These are phyloP conservation scores for Drosophila biarmipes DNA, from an alignment of 1,140 invertebrate species.

Conservation along the genomic window DNA sequence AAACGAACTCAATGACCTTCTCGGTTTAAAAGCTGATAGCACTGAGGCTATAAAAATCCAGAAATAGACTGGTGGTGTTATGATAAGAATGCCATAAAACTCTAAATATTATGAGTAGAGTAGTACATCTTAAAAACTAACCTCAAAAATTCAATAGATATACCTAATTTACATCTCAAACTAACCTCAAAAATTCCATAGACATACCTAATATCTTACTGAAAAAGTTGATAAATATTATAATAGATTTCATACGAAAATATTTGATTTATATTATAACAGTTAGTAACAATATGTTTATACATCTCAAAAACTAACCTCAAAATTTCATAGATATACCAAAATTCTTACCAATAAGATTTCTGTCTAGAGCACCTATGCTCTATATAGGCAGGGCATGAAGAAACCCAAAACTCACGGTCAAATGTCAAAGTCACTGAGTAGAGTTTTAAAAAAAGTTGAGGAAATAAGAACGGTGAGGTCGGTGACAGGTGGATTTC, in stretches of 20 bases:
- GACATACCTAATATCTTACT: no score
- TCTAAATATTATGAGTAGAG: neutral
- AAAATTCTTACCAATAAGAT: neutral
- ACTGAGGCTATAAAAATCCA: neutral
- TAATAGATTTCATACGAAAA: no score
- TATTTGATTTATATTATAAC: no score
- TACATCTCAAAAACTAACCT: no score
- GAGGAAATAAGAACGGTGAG: constrained; percentile 1
- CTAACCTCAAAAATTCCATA: no score
- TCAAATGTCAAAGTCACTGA: constrained; percentile 36
- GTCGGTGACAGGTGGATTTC: constrained; percentile 56
- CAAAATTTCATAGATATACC: no score
- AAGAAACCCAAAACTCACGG: constrained; percentile 18
- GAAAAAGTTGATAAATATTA: no score
- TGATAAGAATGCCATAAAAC: neutral
- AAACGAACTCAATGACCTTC: constrained; percentile 10
- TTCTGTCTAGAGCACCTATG: neutral
- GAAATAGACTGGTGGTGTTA: neutral
- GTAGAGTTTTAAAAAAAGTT: neutral
- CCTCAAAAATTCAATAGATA: no score
- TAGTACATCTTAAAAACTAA: no score
- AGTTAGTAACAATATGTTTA: no score
- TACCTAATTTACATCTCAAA: no score
- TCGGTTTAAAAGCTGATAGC: neutral
- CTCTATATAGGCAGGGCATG: neutral